Evolutionary conservation across 1,140 invertebrate species (phyloP), one percentile per base, ranked within the genome.

Genomic region (Nasonia giraulti): DNA sequence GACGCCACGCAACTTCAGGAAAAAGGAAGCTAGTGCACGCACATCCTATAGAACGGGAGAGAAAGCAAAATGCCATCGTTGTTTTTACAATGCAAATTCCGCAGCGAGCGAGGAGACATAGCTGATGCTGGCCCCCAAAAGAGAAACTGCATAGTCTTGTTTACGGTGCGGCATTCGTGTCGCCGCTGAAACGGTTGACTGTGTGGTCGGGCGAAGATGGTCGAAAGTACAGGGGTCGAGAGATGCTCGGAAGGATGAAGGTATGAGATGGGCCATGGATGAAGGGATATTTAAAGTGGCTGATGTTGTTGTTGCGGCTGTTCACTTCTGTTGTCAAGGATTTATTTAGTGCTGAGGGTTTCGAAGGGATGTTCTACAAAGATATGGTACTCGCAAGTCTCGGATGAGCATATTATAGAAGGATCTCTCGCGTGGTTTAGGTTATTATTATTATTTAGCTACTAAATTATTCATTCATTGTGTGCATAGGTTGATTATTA

Each of bases 51-150:
- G 17, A 62, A 62, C 20, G 2, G 55, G 11, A 20, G 44, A 31
- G 20, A 77, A 50, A 17, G 44, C 12, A 62, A 62, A 77, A 77
- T 10, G 76, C 23, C n/a, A 40, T 37, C 20, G 37, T n/a, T 3
- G 66, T 79, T 80, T 69, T 80, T 69, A 71, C 62, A 71, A 69
- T 80, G 79, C 66, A 80, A 80, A 80, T 80, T 80, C 66, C 10
- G 23, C n/a, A 11, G 50, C 31, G 6, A 14, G 14, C 14, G 5
- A 33, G 33, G n/a, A 37, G 11, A 37, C 50, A 55, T 17, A 0
- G 55, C 20, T 20, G 55, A 8, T 62, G 14, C 55, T 37, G 33
- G 33, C 33, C 33, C 33, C 33, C 1, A 62, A 20, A 62, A 20
- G 55, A 62, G 20, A 62, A 20, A 62, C 20, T 62, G 55, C 55